Conservation (phyloP, 2,888 invertebrate species). For the Bembecia ichneumoniformis region DNA sequence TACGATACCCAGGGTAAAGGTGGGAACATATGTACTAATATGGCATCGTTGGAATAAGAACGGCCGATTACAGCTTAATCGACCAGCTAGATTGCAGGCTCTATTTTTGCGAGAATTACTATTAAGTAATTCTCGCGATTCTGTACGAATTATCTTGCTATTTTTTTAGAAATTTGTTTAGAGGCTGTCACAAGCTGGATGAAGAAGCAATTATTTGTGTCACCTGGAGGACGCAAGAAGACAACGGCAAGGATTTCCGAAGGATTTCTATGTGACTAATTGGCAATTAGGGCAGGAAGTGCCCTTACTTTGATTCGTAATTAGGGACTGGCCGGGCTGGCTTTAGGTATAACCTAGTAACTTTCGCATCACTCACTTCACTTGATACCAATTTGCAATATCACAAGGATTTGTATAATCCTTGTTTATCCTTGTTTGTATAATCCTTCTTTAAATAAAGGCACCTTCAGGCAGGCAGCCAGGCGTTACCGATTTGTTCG, state of each 20-base stretch:
- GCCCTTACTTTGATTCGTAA: constrained; percentile 1
- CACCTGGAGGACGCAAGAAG: background rate
- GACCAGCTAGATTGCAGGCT: constrained; percentile 1
- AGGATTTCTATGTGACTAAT: constrained; percentile 3
- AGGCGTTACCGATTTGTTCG: no score
- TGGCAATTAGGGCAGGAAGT: constrained; percentile 4
- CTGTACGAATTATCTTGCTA: no score
- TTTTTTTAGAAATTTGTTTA: no score
- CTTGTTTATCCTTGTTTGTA: no score
- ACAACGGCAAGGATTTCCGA: background rate
- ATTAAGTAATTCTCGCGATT: no score
- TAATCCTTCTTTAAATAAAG: no score
- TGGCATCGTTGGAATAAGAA: no score
- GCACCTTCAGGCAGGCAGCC: no score
- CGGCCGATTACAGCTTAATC: constrained; percentile 5
- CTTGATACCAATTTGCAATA: no score
- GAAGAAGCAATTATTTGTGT: background rate
- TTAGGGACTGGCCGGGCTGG: background rate
- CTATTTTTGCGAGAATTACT: constrained; percentile 3
- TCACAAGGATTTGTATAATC: no score
- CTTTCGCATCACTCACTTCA: no score
- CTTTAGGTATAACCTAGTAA: no score
- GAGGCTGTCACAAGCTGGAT: background rate
- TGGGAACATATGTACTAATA: background rate
- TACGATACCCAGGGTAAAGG: constrained; percentile 3